A percentile compares a stretch with the other conserved stretches of the same genome.
phyloP scores from a whole-genome alignment of 92 coral and sea anemone species.

The Blastomussa wellsi region DNA sequence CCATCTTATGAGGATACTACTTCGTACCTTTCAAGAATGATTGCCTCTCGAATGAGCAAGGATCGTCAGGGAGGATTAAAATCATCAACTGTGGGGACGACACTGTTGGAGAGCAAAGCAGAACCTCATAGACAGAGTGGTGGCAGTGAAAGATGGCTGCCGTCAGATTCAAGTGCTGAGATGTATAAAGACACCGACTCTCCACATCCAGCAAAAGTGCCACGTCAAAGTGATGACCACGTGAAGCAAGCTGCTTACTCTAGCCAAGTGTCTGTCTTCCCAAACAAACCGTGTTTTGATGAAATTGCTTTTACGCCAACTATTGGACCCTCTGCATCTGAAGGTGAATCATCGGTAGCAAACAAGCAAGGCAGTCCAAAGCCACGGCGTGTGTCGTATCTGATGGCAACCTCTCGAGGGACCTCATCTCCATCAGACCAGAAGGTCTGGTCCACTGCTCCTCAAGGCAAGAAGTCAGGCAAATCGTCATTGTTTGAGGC shows the following conservation, averaged over 20 bases:
- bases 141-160: neutral
- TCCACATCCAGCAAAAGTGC: conserved; percentile 56
- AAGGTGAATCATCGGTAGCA: conserved; percentile 19
- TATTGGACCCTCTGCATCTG: conserved; percentile 24
- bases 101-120: conserved; percentile 71
- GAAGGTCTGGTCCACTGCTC: conserved; percentile 37
- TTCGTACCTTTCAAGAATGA: conserved; percentile 51
- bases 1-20: conserved; percentile 63
- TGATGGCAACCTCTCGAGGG: conserved; percentile 83
- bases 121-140: conserved; percentile 33
- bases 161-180: neutral
- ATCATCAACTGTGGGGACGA: conserved; percentile 78
- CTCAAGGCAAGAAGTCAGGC: conserved; percentile 23
- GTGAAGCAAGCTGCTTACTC: conserved; percentile 32
- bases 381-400: conserved; percentile 84
- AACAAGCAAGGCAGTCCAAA: conserved; percentile 56
- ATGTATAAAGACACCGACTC: conserved; percentile 10
- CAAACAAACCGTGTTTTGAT: conserved; percentile 45
- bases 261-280: conserved; percentile 61
- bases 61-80: conserved; percentile 58
- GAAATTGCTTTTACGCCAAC: conserved; percentile 34
- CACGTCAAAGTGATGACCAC: conserved; percentile 48
- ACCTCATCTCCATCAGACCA: conserved; percentile 20
- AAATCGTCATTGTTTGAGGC: conserved; percentile 58
- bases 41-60: conserved; percentile 65